Conservation (phyloP, 2,888 invertebrate genomes). For the Chrysotoxum bicinctum region DNA sequence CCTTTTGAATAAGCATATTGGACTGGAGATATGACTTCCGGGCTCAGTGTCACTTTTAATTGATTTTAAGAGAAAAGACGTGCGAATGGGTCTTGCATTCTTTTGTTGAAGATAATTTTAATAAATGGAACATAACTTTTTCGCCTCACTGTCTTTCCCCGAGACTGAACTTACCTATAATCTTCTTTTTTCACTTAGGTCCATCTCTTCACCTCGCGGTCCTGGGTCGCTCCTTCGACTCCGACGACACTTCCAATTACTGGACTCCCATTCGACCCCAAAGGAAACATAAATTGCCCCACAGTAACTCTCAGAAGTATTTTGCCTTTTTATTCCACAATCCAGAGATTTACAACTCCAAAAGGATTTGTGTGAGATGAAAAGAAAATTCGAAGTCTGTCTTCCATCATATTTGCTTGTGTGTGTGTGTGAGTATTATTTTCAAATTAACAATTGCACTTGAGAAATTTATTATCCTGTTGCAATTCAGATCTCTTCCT, state of each 20-base stretch:
- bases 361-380: slow-evolving; percentile 20
- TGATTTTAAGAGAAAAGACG: too few relatives aligned
- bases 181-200: not conserved
- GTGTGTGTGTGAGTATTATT: slow-evolving; percentile 41
- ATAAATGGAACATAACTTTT: not conserved
- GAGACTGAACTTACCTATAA: not conserved
- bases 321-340: not conserved
- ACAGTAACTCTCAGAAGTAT: slow-evolving; percentile 19
- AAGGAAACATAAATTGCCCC: slow-evolving; percentile 66
- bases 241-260: slow-evolving; percentile 63
- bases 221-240: slow-evolving; percentile 12
- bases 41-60: too few relatives aligned
- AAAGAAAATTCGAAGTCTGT: not conserved
- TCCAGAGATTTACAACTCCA: slow-evolving; percentile 45
- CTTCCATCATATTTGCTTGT: not conserved
- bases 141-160: slow-evolving; percentile 5
- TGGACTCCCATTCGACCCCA: slow-evolving; percentile 1
- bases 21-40: too few relatives aligned
- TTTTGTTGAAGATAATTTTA: not conserved
- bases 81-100: too few relatives aligned
- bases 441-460: slow-evolving; percentile 69
- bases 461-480: slow-evolving; percentile 65
- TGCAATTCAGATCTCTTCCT: slow-evolving; percentile 55
- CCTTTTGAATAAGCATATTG: too few relatives aligned
- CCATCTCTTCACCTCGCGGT: not conserved